phyloP scores from a whole-genome alignment of 2,113 vertebrate genomes.

The Ailurus styani region DNA sequence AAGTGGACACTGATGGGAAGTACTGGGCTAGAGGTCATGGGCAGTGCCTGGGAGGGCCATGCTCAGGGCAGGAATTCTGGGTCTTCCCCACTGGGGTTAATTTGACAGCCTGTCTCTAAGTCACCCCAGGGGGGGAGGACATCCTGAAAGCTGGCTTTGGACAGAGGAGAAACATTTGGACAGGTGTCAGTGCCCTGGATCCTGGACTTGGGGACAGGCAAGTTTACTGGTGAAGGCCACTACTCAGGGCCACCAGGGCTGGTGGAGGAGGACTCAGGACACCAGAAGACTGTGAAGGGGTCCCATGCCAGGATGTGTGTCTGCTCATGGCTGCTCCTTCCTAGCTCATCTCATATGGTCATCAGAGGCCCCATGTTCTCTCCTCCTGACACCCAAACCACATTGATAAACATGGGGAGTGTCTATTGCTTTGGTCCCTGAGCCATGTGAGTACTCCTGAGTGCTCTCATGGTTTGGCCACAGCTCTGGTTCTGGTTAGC shows the following conservation, averaged over 20 bases:
- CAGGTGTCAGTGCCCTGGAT: background rate
- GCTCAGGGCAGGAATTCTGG: background rate
- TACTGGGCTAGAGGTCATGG: accelerated
- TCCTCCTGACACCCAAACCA: background rate
- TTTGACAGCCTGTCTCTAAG: background rate
- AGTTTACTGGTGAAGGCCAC: background rate
- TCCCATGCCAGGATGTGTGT: background rate
- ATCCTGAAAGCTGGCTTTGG: background rate
- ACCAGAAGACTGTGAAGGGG: too few relatives aligned
- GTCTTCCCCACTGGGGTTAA: background rate
- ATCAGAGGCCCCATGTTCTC: background rate
- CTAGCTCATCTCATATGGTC: too few relatives aligned
- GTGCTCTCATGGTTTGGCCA: background rate
- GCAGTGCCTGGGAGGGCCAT: too few relatives aligned
- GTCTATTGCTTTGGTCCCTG: background rate
- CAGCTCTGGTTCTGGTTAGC: background rate
- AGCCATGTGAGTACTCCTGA: background rate
- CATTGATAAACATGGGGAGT: background rate
- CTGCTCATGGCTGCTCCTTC: background rate
- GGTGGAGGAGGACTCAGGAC: background rate
- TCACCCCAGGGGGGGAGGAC: background rate
- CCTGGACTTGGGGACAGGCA: background rate
- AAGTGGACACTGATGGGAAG: background rate
- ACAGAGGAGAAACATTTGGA: background rate
- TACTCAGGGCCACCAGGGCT: too few relatives aligned